These are phyloP conservation scores for Torymus aiolomorphi DNA, from an alignment of 2,888 invertebrate genomes.

Conservation along the genomic window DNA sequence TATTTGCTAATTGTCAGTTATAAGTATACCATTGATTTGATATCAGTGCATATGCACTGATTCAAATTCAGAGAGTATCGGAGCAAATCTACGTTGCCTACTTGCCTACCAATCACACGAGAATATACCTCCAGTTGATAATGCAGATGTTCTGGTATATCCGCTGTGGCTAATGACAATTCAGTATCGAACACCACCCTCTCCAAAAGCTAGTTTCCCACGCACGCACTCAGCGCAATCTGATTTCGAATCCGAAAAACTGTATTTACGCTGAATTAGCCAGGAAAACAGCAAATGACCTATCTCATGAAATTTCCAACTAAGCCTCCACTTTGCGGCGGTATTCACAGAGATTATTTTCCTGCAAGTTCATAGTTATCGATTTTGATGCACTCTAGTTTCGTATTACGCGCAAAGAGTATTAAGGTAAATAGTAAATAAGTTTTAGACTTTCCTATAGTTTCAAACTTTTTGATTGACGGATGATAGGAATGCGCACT, in stretches of 20 bases:
- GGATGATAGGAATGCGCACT: not conserved
- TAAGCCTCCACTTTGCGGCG: too few relatives aligned
- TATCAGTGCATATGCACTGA: too few relatives aligned
- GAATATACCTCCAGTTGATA: constrained; percentile 41
- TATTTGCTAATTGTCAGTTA: too few relatives aligned
- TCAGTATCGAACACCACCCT: not conserved
- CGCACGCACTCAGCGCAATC: not conserved
- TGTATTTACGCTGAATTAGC: not conserved
- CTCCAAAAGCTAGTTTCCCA: not conserved
- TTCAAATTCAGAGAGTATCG: too few relatives aligned
- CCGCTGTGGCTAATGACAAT: constrained; percentile 15
- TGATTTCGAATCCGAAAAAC: constrained; percentile 10
- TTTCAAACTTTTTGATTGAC: constrained; percentile 19
- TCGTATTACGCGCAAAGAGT: not conserved
- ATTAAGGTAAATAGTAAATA: not conserved
- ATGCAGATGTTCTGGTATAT: constrained; percentile 42
- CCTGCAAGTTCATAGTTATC: too few relatives aligned
- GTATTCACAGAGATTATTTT: too few relatives aligned
- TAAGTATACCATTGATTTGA: too few relatives aligned
- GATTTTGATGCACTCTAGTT: too few relatives aligned
- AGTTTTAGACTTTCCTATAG: not conserved
- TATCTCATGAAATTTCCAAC: too few relatives aligned
- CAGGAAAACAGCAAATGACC: too few relatives aligned
- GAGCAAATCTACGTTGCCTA: too few relatives aligned
- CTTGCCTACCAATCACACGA: too few relatives aligned